These are phyloP conservation scores for Limnephilus lunatus DNA, from an alignment of 2,888 invertebrate species.

Conservation along the genomic window DNA sequence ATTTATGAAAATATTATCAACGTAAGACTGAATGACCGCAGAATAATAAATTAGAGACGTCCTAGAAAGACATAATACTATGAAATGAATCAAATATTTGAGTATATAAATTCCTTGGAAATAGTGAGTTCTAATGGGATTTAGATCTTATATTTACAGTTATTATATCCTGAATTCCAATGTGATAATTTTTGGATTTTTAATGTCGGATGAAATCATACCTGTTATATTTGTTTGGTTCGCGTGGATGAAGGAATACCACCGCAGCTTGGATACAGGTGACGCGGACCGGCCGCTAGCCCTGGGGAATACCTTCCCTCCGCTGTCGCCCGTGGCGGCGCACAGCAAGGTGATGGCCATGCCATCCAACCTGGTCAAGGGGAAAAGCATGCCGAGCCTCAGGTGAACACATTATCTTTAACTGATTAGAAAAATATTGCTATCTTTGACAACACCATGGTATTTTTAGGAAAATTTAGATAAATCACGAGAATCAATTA, in stretches of 20 bases:
- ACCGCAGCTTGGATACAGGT: slow-evolving; percentile 88
- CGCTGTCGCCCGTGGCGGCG: slow-evolving; percentile 76
- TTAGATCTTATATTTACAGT: too few relatives aligned
- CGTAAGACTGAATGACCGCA: neutral
- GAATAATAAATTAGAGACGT: neutral
- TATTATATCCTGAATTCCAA: too few relatives aligned
- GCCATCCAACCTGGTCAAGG: slow-evolving; percentile 89
- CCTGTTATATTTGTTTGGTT: neutral
- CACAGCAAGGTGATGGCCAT: slow-evolving; percentile 73
- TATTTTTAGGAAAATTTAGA: too few relatives aligned
- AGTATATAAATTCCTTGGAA: too few relatives aligned
- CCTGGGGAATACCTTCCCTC: slow-evolving; percentile 81
- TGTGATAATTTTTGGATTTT: neutral
- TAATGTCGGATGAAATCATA: neutral
- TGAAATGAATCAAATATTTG: neutral
- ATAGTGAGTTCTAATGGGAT: too few relatives aligned
- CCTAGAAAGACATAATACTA: neutral
- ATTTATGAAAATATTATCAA: neutral
- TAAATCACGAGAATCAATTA: too few relatives aligned
- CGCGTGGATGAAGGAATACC: slow-evolving; percentile 80
- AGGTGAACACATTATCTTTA: slow-evolving; percentile 80
- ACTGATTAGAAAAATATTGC: neutral
- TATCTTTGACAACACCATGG: too few relatives aligned
- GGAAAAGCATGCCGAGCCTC: slow-evolving; percentile 97
- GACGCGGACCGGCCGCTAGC: slow-evolving; percentile 85